A percentile compares a stretch with the other conserved stretches of the same genome.
Evolutionary conservation across 2,113 vertebrate genomes (phyloP).

Genomic region (Leucopsar rothschildi): DNA sequence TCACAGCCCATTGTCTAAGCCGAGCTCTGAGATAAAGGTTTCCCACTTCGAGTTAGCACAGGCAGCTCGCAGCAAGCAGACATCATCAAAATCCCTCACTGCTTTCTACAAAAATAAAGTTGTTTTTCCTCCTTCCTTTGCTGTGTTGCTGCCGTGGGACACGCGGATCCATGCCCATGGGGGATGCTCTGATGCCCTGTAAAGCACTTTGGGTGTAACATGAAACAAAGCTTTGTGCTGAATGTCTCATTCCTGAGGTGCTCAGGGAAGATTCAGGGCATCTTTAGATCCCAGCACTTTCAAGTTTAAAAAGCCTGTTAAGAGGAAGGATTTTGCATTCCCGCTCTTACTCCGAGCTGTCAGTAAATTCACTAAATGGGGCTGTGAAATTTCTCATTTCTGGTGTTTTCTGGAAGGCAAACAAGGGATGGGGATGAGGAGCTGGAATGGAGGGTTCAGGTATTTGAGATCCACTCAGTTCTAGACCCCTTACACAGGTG

Average conservation of each 20-base stretch:
- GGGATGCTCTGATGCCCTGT: neutral
- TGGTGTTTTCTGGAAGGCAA: neutral
- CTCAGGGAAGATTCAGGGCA: neutral
- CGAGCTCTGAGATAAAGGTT: neutral
- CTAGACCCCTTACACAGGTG: neutral
- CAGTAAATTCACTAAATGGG: neutral
- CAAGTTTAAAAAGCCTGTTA: neutral
- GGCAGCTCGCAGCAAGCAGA: neutral
- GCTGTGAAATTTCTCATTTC: neutral
- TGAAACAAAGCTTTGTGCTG: neutral
- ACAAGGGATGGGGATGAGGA: neutral
- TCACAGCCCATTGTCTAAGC: neutral
- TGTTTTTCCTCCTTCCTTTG: neutral
- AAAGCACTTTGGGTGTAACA: neutral
- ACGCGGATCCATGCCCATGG: neutral
- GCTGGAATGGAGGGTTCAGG: neutral
- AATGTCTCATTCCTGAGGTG: neutral
- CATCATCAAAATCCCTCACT: neutral
- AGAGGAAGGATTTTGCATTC: neutral
- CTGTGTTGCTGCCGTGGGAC: neutral
- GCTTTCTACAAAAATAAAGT: neutral
- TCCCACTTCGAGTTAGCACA: neutral
- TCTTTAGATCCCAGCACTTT: neutral
- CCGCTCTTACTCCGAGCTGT: neutral
- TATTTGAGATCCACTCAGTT: neutral